Conservation (phyloP, 2,113 vertebrate species). For the Phylloscopus trochilus region DNA sequence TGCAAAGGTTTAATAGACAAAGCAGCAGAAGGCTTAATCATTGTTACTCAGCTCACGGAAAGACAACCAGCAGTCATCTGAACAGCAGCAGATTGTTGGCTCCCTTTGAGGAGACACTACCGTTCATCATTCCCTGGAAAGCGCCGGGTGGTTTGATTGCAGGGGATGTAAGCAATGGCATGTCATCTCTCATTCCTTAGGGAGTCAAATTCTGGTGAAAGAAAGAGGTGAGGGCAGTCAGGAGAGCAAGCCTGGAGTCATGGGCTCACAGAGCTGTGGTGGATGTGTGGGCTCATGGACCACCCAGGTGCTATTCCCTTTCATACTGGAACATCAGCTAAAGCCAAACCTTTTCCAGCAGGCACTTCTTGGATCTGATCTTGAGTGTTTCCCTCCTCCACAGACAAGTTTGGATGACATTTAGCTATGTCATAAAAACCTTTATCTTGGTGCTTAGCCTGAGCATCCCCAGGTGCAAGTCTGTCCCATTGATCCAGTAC, state of each 20-base stretch:
- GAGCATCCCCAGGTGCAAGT: background rate
- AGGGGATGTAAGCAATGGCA: background rate
- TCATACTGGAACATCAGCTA: background rate
- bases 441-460: background rate
- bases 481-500: background rate
- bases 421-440: background rate
- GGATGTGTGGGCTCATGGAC: background rate
- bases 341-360: background rate
- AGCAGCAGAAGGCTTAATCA: background rate
- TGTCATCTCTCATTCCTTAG: background rate
- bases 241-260: background rate
- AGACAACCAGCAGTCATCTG: accelerated
- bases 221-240: background rate
- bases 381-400: background rate
- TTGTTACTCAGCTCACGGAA: background rate
- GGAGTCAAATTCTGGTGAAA: background rate
- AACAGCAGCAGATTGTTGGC: background rate
- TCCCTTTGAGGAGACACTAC: background rate
- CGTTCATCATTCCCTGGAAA: background rate
- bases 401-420: background rate
- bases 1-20: background rate
- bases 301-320: background rate
- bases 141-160: background rate
- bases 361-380: background rate
- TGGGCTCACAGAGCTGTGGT: background rate